These are phyloP conservation scores for Lophius piscatorius DNA, from an alignment of 2,113 vertebrate genomes.

Conservation along the genomic window DNA sequence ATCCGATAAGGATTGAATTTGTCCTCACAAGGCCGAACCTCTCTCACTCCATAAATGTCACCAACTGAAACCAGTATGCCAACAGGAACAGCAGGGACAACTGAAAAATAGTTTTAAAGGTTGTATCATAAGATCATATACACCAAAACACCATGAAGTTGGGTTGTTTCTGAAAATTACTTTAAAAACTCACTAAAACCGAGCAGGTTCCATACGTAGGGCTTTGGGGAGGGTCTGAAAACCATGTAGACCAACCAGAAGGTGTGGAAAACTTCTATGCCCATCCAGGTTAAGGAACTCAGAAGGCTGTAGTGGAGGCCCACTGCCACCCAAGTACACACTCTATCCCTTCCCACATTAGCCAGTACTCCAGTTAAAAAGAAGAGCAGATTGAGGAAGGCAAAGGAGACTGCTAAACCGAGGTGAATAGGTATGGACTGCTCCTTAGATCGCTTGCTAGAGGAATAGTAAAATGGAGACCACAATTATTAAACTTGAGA, in stretches of 20 bases:
- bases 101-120: slow-evolving; percentile 45
- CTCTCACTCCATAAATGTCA: slow-evolving; percentile 69
- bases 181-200: slow-evolving; percentile 75
- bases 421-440: slow-evolving; percentile 68
- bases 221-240: slow-evolving; percentile 60
- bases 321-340: slow-evolving; percentile 64
- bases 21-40: slow-evolving; percentile 49
- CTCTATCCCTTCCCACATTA: slow-evolving; percentile 40
- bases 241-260: slow-evolving; percentile 78
- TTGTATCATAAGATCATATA: not conserved
- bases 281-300: slow-evolving; percentile 81
- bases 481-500: no score
- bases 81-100: slow-evolving; percentile 66
- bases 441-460: slow-evolving; percentile 49
- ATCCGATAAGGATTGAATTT: slow-evolving; percentile 60
- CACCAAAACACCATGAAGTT: not conserved
- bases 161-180: not conserved
- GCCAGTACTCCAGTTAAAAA: slow-evolving; percentile 74
- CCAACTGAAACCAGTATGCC: slow-evolving; percentile 56
- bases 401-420: slow-evolving; percentile 69
- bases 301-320: slow-evolving; percentile 78
- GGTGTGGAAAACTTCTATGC: slow-evolving; percentile 76
- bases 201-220: slow-evolving; percentile 61
- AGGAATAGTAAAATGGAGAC: not conserved
- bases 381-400: slow-evolving; percentile 71